These are phyloP conservation scores for Rallus crepitans DNA, from an alignment of 2,797 vertebrate genomes.

Conservation along the genomic window DNA sequence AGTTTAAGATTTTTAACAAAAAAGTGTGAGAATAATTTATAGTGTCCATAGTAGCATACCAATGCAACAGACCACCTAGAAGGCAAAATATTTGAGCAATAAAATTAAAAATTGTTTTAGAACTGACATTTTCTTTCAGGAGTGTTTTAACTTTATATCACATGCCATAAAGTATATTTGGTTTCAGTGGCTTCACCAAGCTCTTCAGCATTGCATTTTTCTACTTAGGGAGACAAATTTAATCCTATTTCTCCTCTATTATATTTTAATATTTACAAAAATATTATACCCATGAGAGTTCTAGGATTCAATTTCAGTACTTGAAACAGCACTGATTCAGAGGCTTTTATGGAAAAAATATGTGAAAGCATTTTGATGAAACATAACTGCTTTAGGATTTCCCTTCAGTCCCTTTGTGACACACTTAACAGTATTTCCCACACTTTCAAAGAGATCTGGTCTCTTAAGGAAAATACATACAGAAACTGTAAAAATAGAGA, in stretches of 20 bases:
- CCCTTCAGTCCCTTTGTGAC: constrained; percentile 1
- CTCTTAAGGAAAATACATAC: constrained; percentile 14
- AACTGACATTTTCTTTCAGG: background rate
- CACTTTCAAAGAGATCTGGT: constrained; percentile 14
- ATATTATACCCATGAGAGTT: constrained; percentile 9
- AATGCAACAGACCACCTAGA: background rate
- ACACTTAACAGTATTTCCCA: constrained; percentile 23
- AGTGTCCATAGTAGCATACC: background rate
- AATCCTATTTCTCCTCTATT: background rate
- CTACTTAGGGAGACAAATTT: background rate
- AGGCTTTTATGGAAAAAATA: constrained; percentile 38
- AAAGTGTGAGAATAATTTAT: background rate
- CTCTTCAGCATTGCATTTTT: background rate
- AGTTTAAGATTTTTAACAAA: background rate
- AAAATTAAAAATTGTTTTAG: background rate
- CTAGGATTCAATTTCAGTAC: constrained; percentile 32
- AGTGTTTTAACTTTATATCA: constrained; percentile 11
- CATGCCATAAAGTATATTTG: background rate
- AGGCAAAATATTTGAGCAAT: background rate
- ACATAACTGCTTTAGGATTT: constrained; percentile 23
- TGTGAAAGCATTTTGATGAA: background rate
- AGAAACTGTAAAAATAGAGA: constrained; percentile 9
- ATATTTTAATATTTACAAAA: constrained; percentile 44
- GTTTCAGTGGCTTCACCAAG: background rate
- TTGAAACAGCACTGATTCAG: constrained; percentile 28